Base-by-base conservation (phyloP, 1,140 invertebrate genomes). In the Limonius californicus region DNA sequence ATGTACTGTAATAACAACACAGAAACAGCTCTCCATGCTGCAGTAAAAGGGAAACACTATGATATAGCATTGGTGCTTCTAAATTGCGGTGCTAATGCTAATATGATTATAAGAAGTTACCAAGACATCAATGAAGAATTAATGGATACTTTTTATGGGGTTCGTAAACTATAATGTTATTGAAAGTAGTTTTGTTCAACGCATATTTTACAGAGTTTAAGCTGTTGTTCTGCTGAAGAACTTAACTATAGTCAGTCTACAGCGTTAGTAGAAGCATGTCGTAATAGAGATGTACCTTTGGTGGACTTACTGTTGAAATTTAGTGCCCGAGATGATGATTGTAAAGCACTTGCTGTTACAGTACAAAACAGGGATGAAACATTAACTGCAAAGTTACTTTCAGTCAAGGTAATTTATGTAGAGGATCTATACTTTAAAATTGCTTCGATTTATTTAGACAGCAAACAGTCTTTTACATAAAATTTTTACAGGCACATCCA, bases 271-370 rank as follows among this genome's bases (percentile, higher is more conserved):
- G 87, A 91, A 79, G 91, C 92, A 14, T 89, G 87, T 69, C 81
- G 81, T 62, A 84, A 86, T 63, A 76, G 85, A 20, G 85, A 88
- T 47, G 74, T 83, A 47, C 79, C 84, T 18, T 82, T 88, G 71
- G 74, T 90, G 43, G 82, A 82, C 68, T 75, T 94, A 27, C 74
- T 98, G n/a, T 76, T 98, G 7, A 86, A 88, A 66, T 81, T 89
- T 71, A 92, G 92, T n/a, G 94, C 95, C 1, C 80, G 87, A 11
- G 97, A 98, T 79, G 87, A 92, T 53, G 88, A 94, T 39, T 90
- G 91, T 59, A 84, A 87, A 64, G 94, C 94, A 9, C 78, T 97
- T 30, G 76, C 83, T 54, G 85, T 90, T 55, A 88, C 88, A 2
- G 84, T 86, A 7, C 76, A 82, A 42, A 84, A 85, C 68, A 83